A percentile compares a stretch with the other conserved stretches of the same genome.
These are phyloP conservation scores for Acleris cristana DNA, from an alignment of 2,888 invertebrate species.

Conservation along the genomic window DNA sequence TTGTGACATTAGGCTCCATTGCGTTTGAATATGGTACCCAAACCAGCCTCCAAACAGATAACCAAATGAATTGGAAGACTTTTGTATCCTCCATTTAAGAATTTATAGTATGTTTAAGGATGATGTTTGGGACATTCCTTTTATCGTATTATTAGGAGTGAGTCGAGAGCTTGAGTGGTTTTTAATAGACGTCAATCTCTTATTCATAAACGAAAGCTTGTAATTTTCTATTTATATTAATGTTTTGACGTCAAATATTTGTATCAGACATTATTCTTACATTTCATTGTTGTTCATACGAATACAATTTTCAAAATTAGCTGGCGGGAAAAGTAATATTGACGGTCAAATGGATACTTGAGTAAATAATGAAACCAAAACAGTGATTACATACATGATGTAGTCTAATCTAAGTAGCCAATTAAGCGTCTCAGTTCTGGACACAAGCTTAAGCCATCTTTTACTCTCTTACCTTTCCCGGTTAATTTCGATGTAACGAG, in stretches of 20 bases:
- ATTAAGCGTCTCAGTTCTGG: too few relatives aligned
- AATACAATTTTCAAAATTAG: too few relatives aligned
- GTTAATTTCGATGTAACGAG: too few relatives aligned
- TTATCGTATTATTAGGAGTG: slow-evolving; percentile 44
- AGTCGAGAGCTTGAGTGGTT: slow-evolving; percentile 45
- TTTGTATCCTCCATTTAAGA: slow-evolving; percentile 62
- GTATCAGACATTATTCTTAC: too few relatives aligned
- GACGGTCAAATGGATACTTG: too few relatives aligned
- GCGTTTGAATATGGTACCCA: slow-evolving; percentile 74
- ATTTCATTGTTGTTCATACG: too few relatives aligned
- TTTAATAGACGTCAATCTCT: slow-evolving; percentile 45
- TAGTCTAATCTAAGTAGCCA: too few relatives aligned
- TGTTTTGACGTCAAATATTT: not conserved
- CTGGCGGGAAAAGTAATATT: too few relatives aligned
- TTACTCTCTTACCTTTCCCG: too few relatives aligned
- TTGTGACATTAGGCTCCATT: slow-evolving; percentile 81
- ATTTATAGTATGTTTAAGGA: slow-evolving; percentile 58
- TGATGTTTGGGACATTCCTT: slow-evolving; percentile 56
- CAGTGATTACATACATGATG: too few relatives aligned
- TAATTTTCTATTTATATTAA: not conserved
- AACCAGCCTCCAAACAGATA: slow-evolving; percentile 77
- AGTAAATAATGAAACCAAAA: too few relatives aligned
- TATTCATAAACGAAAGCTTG: slow-evolving; percentile 28
- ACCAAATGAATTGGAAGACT: slow-evolving; percentile 81
- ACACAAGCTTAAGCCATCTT: too few relatives aligned